Evolutionary conservation across 2,113 vertebrate genomes (phyloP).

Genomic region (Erpornis zantholeuca): DNA sequence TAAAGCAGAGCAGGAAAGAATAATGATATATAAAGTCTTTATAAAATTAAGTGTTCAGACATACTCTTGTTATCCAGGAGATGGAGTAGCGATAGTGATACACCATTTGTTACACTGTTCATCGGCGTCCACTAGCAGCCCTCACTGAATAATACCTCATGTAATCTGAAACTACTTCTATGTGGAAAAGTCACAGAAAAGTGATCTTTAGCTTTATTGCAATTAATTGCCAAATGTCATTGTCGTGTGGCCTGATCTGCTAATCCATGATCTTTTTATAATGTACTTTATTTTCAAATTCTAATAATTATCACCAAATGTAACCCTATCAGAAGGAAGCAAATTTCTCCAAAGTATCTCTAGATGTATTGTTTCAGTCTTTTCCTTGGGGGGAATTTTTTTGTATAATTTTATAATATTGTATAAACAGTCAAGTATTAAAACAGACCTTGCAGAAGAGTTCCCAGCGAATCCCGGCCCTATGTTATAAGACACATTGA

Average conservation of each 20-base stretch:
- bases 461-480: constrained; percentile 85
- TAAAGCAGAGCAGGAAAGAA: background rate
- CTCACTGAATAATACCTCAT: background rate
- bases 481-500: constrained; percentile 85
- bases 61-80: background rate
- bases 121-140: background rate
- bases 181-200: background rate
- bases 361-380: background rate
- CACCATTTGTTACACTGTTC: background rate
- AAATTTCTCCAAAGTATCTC: background rate
- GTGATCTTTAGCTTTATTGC: background rate
- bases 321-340: background rate
- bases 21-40: background rate
- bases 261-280: background rate
- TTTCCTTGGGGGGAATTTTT: background rate
- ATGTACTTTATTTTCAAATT: background rate
- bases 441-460: constrained; percentile 75
- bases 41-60: background rate
- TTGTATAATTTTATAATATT: background rate
- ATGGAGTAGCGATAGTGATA: background rate
- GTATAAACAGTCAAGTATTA: background rate
- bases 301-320: background rate
- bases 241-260: background rate
- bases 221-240: background rate
- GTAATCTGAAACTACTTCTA: background rate